Evolutionary conservation across 2,797 vertebrate genomes (phyloP).

Genomic region (Meda fulgida): DNA sequence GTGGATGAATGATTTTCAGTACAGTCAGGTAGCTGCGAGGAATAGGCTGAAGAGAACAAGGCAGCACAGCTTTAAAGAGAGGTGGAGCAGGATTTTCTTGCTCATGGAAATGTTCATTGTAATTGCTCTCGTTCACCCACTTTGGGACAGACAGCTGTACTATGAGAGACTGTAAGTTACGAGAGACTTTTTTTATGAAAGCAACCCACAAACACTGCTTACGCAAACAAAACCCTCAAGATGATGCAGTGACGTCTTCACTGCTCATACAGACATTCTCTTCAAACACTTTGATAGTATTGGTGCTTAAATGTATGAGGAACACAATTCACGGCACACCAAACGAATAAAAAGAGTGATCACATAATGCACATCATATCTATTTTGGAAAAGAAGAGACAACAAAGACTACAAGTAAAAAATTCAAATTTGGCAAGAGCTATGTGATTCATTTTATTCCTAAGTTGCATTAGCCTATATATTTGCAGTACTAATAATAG

Average conservation of each 20-base stretch:
- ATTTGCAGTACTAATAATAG: not conserved
- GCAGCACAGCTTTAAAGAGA: slow-evolving; percentile 18
- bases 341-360: not conserved
- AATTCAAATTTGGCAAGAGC: not conserved
- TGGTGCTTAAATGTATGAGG: not conserved
- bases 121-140: not conserved
- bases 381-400: not conserved
- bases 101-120: not conserved
- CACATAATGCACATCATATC: not conserved
- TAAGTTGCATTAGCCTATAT: not conserved
- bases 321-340: not conserved
- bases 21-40: slow-evolving; percentile 54
- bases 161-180: not conserved
- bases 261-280: not conserved
- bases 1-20: slow-evolving; percentile 63
- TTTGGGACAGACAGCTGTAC: slow-evolving; percentile 8
- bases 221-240: slow-evolving; percentile 14
- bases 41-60: slow-evolving; percentile 36
- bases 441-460: not conserved
- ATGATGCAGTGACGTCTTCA: slow-evolving; percentile 2
- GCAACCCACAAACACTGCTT: slow-evolving; percentile 28
- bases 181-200: not conserved
- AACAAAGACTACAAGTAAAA: not conserved
- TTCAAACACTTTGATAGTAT: not conserved
- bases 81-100: slow-evolving; percentile 2